Evolutionary conservation across 2,113 vertebrate genomes (phyloP).

Genomic region (Rhizomys pruinosus): DNA sequence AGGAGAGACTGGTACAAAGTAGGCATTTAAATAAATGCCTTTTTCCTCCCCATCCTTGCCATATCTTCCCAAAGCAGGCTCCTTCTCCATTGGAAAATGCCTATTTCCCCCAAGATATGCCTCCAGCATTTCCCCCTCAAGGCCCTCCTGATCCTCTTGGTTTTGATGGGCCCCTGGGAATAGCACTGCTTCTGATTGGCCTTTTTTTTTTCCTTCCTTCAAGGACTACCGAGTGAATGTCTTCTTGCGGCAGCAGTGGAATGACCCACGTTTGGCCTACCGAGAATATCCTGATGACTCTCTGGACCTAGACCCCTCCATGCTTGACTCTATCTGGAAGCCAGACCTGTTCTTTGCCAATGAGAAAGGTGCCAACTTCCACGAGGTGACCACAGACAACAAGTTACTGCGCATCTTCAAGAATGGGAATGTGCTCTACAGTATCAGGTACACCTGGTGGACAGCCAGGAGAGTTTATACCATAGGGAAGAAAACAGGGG

Average conservation of each 20-base stretch:
- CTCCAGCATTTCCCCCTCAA: not conserved
- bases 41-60: slow-evolving; percentile 38
- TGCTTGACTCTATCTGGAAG: slow-evolving; percentile 97
- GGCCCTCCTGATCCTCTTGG: not conserved
- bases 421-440: slow-evolving; percentile 95
- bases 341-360: slow-evolving; percentile 97
- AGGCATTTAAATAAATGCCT: slow-evolving; percentile 19
- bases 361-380: slow-evolving; percentile 96
- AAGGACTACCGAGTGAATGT: slow-evolving; percentile 96
- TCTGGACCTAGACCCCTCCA: slow-evolving; percentile 94
- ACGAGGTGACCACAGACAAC: slow-evolving; percentile 96
- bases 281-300: slow-evolving; percentile 94
- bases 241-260: slow-evolving; percentile 96
- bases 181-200: not conserved
- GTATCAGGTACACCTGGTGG: slow-evolving; percentile 89
- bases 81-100: slow-evolving; percentile 40
- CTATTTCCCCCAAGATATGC: not conserved
- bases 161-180: not conserved
- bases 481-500: not conserved
- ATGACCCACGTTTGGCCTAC: slow-evolving; percentile 94
- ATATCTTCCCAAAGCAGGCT: not conserved
- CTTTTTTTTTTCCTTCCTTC: slow-evolving; percentile 13
- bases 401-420: slow-evolving; percentile 96
- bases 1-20: slow-evolving; percentile 3
- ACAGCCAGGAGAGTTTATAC: not conserved